These are phyloP conservation scores for Mactromeris polynyma DNA, from an alignment of 2,888 invertebrate genomes.

Conservation along the genomic window DNA sequence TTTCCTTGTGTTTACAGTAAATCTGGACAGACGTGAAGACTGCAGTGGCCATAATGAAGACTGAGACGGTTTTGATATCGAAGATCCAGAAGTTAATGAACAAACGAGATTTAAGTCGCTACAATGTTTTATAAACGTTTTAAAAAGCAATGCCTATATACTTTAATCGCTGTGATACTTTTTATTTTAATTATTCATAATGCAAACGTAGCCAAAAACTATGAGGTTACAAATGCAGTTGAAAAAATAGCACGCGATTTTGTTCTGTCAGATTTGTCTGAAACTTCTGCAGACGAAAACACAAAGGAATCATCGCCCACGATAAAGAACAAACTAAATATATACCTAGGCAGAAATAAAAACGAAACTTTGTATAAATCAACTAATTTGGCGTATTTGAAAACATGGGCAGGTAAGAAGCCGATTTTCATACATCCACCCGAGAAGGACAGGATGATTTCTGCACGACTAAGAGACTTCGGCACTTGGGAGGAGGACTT, in stretches of 20 bases:
- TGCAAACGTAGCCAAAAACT: background rate
- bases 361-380: background rate
- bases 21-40: background rate
- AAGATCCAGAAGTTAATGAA: background rate
- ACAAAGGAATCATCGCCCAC: background rate
- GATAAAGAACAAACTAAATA: conserved; percentile 16
- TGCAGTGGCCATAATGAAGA: background rate
- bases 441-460: conserved; percentile 72
- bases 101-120: background rate
- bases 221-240: background rate
- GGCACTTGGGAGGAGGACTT: conserved; percentile 77
- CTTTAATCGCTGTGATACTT: background rate
- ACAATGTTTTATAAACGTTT: background rate
- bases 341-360: conserved; percentile 8
- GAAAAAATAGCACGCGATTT: background rate
- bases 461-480: conserved; percentile 66
- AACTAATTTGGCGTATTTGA: conserved; percentile 34
- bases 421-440: conserved; percentile 72
- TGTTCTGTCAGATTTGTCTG: background rate
- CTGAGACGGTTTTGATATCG: background rate
- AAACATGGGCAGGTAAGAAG: conserved; percentile 64
- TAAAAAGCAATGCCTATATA: background rate
- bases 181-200: background rate
- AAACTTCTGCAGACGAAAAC: background rate
- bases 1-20: too few relatives aligned